Evolutionary conservation across 2,797 vertebrate genomes (phyloP).

Genomic region (Taenioides sp.): DNA sequence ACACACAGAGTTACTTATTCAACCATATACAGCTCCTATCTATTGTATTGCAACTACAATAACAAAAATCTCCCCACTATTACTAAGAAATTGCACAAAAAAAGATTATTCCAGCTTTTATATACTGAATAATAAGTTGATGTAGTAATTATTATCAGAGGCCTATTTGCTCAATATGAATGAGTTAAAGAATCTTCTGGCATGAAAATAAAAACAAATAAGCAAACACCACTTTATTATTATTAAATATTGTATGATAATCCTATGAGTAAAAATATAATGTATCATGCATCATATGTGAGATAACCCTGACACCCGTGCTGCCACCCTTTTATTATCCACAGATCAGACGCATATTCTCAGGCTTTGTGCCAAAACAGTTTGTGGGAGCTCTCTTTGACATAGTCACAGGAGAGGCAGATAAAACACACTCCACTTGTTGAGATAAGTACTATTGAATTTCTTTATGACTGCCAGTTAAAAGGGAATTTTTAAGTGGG

Average conservation of each 20-base stretch:
- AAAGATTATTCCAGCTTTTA: no score
- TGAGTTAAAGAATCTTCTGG: neutral
- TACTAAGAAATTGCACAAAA: no score
- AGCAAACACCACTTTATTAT: neutral
- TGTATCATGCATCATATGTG: neutral
- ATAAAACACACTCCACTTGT: conserved; percentile 26
- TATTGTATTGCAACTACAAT: no score
- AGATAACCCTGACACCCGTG: neutral
- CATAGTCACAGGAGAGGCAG: conserved; percentile 3
- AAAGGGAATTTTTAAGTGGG: conserved; percentile 41
- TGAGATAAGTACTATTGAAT: conserved; percentile 41
- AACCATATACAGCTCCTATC: no score
- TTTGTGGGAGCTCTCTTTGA: conserved; percentile 12
- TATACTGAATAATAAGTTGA: no score
- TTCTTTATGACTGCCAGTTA: conserved; percentile 26
- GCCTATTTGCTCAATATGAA: no score
- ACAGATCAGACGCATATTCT: conserved; percentile 1
- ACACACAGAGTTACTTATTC: no score
- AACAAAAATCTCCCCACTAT: no score
- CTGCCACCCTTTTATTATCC: neutral
- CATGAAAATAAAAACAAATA: neutral
- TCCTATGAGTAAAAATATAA: no score
- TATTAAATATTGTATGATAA: no score
- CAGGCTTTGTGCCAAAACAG: neutral
- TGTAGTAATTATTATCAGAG: no score